Base-by-base conservation (phyloP, 2,113 vertebrate species). In the Sciurus niger region DNA sequence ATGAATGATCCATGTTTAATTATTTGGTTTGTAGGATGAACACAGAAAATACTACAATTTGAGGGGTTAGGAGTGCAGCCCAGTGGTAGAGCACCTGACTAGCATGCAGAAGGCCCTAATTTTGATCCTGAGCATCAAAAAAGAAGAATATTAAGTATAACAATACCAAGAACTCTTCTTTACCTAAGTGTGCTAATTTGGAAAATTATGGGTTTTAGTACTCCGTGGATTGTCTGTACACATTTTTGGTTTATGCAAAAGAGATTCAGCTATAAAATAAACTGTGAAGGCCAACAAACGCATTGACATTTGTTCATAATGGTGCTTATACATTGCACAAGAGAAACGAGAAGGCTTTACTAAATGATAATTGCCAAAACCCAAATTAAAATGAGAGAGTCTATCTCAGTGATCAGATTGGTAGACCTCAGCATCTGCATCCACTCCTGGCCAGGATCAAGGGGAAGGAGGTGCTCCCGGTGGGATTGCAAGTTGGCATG, bases 401-500 rank as follows among this genome's bases (percentile, higher is more conserved):
- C 2, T 37, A 18, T 60, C 34, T 46, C 68, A 8, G 13, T 0
- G 16, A 48, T 18, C 10, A 3, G 22, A 32, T 13, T 16, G 40
- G 46, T 34, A 9, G 60, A n/a, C 28, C 4, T 1, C 1, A 3
- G 82, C 0, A 0, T 85, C 37, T 3, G 4, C 0, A 0, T 18
- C 7, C 25, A 8, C 32, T 30, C 22, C 70, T 17, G 46, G 1
- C 1, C 18, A 46, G 28, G 34, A 72, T 0, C 3, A 4, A 10
- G 16, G 34, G 18, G 16, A 55, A 32, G 70, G 25, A 65, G 28
- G 2, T 2, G 70, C 37, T 8, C 1, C 18, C 34, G 8, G 74
- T 0, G 0, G 34, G 14, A 17, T 25, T 16, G 5, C 24, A 13
- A 37, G 43, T 7, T 0, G 6, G 28, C 34, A 6, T 6, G 8